Conservation (phyloP, 1,140 invertebrate genomes). For the Temnothorax curvispinosus region DNA sequence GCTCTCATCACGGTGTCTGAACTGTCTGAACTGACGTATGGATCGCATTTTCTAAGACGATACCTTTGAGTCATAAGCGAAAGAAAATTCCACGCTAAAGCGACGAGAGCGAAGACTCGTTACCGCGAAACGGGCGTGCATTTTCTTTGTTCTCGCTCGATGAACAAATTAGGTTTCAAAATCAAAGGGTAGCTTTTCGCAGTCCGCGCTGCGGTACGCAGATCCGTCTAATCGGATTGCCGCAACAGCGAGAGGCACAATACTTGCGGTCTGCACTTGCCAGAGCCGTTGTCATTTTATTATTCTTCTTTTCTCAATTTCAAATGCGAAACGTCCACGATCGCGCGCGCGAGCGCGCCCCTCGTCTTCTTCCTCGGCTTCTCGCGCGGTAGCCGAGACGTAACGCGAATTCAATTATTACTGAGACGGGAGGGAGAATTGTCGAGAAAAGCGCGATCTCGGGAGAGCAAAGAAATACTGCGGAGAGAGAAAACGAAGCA, state of each 20-base stretch:
- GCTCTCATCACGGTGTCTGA: background rate
- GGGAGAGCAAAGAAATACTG: constrained; percentile 56
- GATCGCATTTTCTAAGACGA: background rate
- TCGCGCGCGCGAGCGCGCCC: background rate
- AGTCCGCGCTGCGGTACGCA: background rate
- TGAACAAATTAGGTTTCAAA: constrained; percentile 51
- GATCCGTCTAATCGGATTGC: constrained; percentile 51
- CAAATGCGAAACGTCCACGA: constrained; percentile 49
- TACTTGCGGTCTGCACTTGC: constrained; percentile 1
- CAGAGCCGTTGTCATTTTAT: background rate
- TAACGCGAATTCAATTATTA: constrained; percentile 76
- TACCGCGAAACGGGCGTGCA: background rate
- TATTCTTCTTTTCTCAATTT: constrained; percentile 49
- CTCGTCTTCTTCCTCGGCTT: constrained; percentile 9
- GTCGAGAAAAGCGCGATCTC: constrained; percentile 40
- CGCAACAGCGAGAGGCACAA: background rate
- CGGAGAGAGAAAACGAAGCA: constrained; percentile 47
- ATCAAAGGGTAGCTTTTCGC: constrained; percentile 38
- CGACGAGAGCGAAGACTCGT: constrained; percentile 22
- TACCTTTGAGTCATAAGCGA: background rate
- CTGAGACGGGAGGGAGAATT: constrained; percentile 32
- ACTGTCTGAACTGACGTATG: background rate
- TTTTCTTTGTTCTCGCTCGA: constrained; percentile 48
- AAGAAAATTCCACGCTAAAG: constrained; percentile 4
- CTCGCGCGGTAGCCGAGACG: constrained; percentile 40